phyloP scores from a whole-genome alignment of 2,797 vertebrate species.

The Bradypodion pumilum region DNA sequence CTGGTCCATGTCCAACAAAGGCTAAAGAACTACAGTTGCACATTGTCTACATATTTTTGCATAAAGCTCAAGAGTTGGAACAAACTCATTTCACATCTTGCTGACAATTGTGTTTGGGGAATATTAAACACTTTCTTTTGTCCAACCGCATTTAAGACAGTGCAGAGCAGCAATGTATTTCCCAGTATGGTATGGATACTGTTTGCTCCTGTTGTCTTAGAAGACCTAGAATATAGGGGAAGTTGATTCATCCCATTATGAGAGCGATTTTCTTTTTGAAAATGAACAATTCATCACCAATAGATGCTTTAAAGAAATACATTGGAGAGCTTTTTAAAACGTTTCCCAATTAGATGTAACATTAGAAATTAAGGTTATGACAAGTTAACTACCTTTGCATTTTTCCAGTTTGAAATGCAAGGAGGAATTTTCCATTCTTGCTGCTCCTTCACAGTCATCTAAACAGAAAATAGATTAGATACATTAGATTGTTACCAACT shows the following conservation, averaged over 20 bases:
- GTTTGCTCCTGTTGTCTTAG: constrained; percentile 17
- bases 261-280: constrained; percentile 27
- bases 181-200: not conserved
- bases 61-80: not conserved
- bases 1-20: not conserved
- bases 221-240: constrained; percentile 13
- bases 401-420: constrained; percentile 99
- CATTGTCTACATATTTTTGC: not conserved
- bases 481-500: constrained; percentile 40
- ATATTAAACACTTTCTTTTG: constrained; percentile 35
- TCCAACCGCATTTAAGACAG: constrained; percentile 2
- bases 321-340: constrained; percentile 20
- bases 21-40: not conserved
- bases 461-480: constrained; percentile 41
- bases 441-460: constrained; percentile 99
- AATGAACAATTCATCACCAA: constrained; percentile 42
- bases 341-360: constrained; percentile 44
- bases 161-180: constrained; percentile 34
- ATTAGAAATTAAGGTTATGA: constrained; percentile 40
- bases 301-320: constrained; percentile 50
- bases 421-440: constrained; percentile 99
- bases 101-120: not conserved
- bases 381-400: constrained; percentile 88
- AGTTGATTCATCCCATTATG: constrained; percentile 25
- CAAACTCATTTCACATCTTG: constrained; percentile 10